These are phyloP conservation scores for Cyclargus thomasi DNA, from an alignment of 1,140 invertebrate species.

Conservation along the genomic window DNA sequence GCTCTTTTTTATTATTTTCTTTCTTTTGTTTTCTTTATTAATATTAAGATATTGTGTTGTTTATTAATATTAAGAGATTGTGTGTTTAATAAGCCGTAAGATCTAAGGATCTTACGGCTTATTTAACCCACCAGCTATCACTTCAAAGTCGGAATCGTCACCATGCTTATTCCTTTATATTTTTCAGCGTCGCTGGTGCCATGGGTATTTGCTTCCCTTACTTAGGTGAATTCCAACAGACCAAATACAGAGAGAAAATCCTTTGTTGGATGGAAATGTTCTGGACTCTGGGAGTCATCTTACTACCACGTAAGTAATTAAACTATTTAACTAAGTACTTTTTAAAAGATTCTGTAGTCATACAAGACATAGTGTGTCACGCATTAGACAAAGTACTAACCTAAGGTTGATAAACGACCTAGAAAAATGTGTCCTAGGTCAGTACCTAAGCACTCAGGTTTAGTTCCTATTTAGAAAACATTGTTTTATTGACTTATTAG, in stretches of 20 bases:
- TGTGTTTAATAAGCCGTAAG: too few species aligned
- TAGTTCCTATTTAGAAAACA: not conserved
- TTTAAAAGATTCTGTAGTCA: too few species aligned
- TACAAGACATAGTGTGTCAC: not conserved
- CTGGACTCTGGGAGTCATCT: constrained; percentile 84
- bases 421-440: not conserved
- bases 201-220: constrained; percentile 87
- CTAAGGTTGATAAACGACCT: not conserved
- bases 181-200: constrained; percentile 81
- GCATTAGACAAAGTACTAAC: not conserved
- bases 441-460: constrained; percentile 8
- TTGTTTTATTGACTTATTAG: not conserved
- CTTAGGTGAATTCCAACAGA: constrained; percentile 85
- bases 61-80: too few species aligned
- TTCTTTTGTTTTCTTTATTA: too few species aligned
- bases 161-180: too few species aligned
- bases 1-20: too few species aligned
- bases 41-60: too few species aligned
- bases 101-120: too few species aligned
- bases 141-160: too few species aligned
- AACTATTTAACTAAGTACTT: too few species aligned
- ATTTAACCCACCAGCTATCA: too few species aligned
- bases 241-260: constrained; percentile 83
- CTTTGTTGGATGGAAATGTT: constrained; percentile 88
- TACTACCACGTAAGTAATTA: constrained; percentile 77